Evolutionary conservation across 1,140 invertebrate species (phyloP), one percentile per base, ranked within the genome.

Genomic region (Bradysia coprophila): DNA sequence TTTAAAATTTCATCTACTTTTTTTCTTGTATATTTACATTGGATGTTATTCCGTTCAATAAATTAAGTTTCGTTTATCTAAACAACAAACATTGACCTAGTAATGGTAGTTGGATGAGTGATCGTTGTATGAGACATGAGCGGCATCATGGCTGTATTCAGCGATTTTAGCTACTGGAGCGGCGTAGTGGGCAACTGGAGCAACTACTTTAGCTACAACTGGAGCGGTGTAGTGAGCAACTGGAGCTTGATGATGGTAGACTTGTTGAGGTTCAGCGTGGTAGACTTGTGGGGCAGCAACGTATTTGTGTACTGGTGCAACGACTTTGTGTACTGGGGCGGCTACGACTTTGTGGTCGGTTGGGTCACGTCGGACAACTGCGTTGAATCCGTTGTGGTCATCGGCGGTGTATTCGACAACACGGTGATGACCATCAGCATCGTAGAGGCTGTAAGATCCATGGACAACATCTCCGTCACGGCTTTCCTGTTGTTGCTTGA

Each of bases 401-500:
- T 63, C 59, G 19, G 59, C 59, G 10, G 56, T 58, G 54, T 65
- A 63, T 45, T 59, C 54, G 8, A 66, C 61, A 28, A 53, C 55
- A 31, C 61, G 42, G 22, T 57, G 46, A 20, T 51, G 48, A 10
- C 62, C 62, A 49, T 65, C 63, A 13, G 62, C 46, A 40, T 63
- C 61, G 20, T 59, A 43, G 11, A 62, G 49, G 16, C 34, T 28
- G 49, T 73, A 75, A 47, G 62, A 68, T 0, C 73, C 73, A 11
- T 61, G 59, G 1, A 74, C 71, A 2, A 52, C 45, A 40, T 67
- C 68, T 0, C 67, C 69, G 32, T 68, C 62, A 4, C 69, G 56
- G 5, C 63, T 62, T 55, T 73, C 71, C 5, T 64, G 56, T 13
- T 68, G 69, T 36, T 59, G 56, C 46, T 72, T 72, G 5, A 61